A percentile compares a stretch with the other conserved stretches of the same genome.
Evolutionary conservation across 2,797 vertebrate genomes (phyloP).

Genomic region (Discoglossus pictus): DNA sequence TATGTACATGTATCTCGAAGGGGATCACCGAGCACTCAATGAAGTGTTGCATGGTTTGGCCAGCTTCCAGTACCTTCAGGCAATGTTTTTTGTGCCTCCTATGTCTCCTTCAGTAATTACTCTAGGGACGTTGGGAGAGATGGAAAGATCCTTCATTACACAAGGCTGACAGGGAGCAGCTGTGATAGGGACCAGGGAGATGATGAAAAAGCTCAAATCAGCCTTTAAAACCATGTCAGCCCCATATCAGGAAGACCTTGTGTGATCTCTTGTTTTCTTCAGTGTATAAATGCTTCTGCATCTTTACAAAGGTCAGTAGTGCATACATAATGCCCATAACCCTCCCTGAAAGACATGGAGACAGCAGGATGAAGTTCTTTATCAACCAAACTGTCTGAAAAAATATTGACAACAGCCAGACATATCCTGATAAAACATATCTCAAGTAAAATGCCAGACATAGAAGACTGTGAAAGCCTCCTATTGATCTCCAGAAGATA

Average conservation of each 20-base stretch:
- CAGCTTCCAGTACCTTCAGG: conserved; percentile 26
- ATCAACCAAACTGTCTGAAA: no score
- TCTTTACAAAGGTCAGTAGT: not conserved
- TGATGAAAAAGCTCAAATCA: conserved; percentile 28
- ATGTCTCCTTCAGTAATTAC: conserved; percentile 45
- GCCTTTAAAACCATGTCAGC: conserved; percentile 7
- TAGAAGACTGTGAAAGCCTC: no score
- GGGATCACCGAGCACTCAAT: conserved; percentile 51
- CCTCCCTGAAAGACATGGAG: no score
- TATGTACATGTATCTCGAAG: conserved; percentile 44
- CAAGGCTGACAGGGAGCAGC: conserved; percentile 44
- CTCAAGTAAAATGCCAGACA: no score
- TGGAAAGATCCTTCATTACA: conserved; percentile 44
- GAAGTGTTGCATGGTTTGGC: conserved; percentile 35
- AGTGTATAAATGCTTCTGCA: conserved; percentile 6
- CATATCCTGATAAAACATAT: no score
- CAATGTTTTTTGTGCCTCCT: conserved; percentile 43
- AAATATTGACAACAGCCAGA: no score
- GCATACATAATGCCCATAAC: conserved; percentile 7
- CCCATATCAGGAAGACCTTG: conserved; percentile 18
- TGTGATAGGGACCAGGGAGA: conserved; percentile 15
- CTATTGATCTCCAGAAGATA: no score
- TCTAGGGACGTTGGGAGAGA: conserved; percentile 29
- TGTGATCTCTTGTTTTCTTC: conserved; percentile 10
- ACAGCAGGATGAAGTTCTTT: no score